A percentile compares a stretch with the other conserved stretches of the same genome.
Conservation (phyloP, 2,888 invertebrate genomes). For the Pollenia griseotomentosa region DNA sequence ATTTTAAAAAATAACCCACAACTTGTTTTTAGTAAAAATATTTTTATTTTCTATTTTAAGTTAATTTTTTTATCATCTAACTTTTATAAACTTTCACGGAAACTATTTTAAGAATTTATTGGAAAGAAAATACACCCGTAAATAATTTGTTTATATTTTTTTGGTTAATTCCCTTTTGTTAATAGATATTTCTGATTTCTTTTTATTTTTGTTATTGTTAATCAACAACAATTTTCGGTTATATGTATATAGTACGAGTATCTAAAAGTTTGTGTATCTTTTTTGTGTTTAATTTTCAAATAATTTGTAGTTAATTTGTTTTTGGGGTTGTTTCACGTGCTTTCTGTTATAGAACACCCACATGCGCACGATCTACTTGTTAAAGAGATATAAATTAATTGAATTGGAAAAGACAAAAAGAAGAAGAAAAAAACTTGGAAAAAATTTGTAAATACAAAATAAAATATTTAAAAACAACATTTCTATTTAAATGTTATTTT, state of each 20-base stretch:
- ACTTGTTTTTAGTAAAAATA: no score
- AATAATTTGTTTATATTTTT: neutral
- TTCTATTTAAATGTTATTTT: constrained; percentile 2
- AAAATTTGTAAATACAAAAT: neutral
- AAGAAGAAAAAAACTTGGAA: neutral
- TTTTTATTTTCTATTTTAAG: no score
- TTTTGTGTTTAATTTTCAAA: constrained; percentile 1
- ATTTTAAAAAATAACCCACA: no score
- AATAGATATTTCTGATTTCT: constrained; percentile 4
- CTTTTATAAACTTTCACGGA: no score
- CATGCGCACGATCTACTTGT: constrained; percentile 71
- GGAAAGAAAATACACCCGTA: no score
- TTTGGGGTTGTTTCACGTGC: constrained; percentile 73
- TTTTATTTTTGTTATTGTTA: constrained; percentile 21
- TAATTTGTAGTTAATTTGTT: constrained; percentile 60
- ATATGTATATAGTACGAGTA: neutral
- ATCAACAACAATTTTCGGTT: neutral
- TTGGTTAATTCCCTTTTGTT: neutral
- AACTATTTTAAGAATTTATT: no score
- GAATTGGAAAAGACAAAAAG: neutral
- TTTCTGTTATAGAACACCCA: constrained; percentile 64
- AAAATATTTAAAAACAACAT: constrained; percentile 6
- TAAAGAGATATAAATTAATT: constrained; percentile 7
- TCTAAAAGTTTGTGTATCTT: constrained; percentile 26
- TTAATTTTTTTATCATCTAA: no score